Conservation (phyloP, 2,797 vertebrate genomes). For the Chiloscyllium punctatum region DNA sequence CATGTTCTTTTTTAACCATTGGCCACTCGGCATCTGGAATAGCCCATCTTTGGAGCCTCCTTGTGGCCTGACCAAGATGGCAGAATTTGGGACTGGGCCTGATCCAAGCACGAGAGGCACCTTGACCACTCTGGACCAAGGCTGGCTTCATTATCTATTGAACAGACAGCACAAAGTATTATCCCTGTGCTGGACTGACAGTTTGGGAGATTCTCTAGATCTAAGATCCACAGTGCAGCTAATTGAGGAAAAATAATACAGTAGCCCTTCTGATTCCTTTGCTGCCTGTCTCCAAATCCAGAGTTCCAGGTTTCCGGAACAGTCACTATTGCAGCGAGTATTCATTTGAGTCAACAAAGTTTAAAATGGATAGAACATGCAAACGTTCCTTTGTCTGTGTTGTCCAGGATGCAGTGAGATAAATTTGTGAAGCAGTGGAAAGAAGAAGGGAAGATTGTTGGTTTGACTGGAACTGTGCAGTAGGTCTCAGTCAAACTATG, state of each 20-base stretch:
- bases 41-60: background rate
- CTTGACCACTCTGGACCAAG: background rate
- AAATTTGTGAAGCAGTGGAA: background rate
- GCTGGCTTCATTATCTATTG: background rate
- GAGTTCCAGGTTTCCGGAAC: background rate
- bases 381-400: background rate
- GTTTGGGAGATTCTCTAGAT: conserved; percentile 18
- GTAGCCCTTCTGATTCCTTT: conserved; percentile 29
- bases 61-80: background rate
- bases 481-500: background rate
- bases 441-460: background rate
- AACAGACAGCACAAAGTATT: background rate
- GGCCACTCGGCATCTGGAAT: background rate
- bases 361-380: conserved; percentile 20
- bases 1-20: background rate
- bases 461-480: background rate
- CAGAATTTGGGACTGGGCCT: background rate
- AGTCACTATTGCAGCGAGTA: background rate
- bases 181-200: background rate
- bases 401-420: conserved; percentile 1
- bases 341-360: background rate
- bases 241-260: conserved; percentile 33
- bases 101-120: background rate
- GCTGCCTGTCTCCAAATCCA: conserved; percentile 17
- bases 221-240: conserved; percentile 28